Conservation (phyloP, 2,797 vertebrate species). For the Acestrorhynchus altus region DNA sequence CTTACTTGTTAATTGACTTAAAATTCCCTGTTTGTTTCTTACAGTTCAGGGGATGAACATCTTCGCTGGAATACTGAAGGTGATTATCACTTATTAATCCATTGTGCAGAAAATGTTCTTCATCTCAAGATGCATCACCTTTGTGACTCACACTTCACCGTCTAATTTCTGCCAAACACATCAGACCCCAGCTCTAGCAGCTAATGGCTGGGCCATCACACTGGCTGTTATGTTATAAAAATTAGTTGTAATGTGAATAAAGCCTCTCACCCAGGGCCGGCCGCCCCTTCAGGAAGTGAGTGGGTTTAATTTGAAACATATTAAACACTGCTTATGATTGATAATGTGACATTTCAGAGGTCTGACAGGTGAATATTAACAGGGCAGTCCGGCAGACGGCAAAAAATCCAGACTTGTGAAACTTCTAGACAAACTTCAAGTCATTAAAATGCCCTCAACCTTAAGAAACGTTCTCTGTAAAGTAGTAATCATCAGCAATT, state of each 20-base stretch:
- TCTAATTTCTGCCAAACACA: background rate
- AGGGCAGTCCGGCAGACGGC: background rate
- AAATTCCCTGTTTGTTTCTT: conserved; percentile 54
- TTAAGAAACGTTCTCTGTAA: background rate
- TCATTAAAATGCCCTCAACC: background rate
- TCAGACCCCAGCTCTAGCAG: background rate
- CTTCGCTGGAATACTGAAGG: conserved; percentile 97
- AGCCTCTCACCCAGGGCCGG: background rate
- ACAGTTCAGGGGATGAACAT: conserved; percentile 94
- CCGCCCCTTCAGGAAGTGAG: conserved; percentile 3
- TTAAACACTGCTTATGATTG: conserved; percentile 27
- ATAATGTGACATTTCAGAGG: conserved; percentile 31
- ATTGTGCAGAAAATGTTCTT: background rate
- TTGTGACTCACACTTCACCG: background rate
- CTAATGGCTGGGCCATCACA: background rate
- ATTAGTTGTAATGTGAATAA: conserved; percentile 1
- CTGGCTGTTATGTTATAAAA: background rate
- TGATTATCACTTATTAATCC: conserved; percentile 65
- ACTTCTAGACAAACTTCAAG: conserved; percentile 14
- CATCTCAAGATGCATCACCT: conserved; percentile 1
- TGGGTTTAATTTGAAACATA: conserved; percentile 24
- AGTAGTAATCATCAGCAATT: background rate
- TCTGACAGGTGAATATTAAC: conserved; percentile 19
- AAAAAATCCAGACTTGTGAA: background rate
- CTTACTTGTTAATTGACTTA: background rate